Evolutionary conservation across 2,797 vertebrate species (phyloP).

Genomic region (Hydrolagus colliei): DNA sequence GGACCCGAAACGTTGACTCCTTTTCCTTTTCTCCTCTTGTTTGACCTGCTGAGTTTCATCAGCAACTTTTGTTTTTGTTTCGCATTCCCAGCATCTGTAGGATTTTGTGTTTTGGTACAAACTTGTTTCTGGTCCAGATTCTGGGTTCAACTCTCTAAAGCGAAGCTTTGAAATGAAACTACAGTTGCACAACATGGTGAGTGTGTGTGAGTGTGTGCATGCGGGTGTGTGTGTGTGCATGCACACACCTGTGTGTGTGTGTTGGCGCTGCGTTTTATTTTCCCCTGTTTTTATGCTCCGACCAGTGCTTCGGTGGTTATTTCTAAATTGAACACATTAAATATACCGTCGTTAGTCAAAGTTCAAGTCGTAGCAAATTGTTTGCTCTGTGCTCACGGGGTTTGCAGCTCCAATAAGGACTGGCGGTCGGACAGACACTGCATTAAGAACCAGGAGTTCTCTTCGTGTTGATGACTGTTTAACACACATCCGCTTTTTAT

Average conservation of each 20-base stretch:
- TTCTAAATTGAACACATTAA: no score
- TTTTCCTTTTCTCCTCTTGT: no score
- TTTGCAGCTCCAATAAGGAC: background rate
- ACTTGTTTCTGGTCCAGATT: background rate
- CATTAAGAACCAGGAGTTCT: background rate
- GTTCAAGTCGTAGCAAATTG: background rate
- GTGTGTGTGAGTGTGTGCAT: background rate
- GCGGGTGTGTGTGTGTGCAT: no score
- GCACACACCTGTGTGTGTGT: background rate
- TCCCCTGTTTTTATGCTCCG: background rate
- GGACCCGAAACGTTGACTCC: background rate
- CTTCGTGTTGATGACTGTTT: background rate
- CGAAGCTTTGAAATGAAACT: background rate
- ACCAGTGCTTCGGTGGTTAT: no score
- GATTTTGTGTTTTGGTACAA: no score
- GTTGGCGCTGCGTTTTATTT: background rate
- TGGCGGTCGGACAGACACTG: no score
- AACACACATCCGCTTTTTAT: background rate
- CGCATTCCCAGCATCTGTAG: background rate
- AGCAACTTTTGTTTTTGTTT: no score
- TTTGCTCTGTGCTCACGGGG: background rate
- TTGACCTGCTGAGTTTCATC: no score
- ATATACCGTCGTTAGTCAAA: background rate
- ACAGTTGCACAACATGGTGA: background rate
- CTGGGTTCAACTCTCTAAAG: background rate